A percentile compares a stretch with the other conserved stretches of the same genome.
phyloP scores from a whole-genome alignment of 92 coral and sea anemone species.

The Porites lobata region DNA sequence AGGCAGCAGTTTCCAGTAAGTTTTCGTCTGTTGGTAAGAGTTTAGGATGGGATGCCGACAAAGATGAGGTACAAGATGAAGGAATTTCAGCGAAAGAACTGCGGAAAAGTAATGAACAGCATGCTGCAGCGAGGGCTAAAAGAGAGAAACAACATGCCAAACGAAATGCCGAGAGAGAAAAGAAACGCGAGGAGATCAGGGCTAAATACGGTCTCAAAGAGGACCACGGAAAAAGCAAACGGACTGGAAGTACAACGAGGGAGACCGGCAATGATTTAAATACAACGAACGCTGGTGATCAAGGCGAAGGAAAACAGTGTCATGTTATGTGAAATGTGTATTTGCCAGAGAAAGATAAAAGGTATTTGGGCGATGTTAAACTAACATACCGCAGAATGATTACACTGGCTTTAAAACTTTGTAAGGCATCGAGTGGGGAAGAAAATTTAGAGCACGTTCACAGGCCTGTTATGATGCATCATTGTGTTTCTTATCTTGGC shows the following conservation, averaged over 20 bases:
- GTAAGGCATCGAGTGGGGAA: too few species aligned
- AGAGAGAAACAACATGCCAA: constrained; percentile 70
- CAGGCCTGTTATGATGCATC: too few species aligned
- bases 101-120: constrained; percentile 67
- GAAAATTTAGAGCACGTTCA: too few species aligned
- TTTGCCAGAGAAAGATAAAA: neutral
- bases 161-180: constrained; percentile 72
- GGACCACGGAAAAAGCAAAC: constrained; percentile 30
- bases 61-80: constrained; percentile 23
- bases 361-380: neutral
- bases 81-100: constrained; percentile 69
- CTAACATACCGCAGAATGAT: too few species aligned
- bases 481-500: too few species aligned
- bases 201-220: constrained; percentile 82
- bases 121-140: constrained; percentile 73
- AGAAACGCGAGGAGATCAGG: constrained; percentile 80
- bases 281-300: neutral
- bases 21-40: constrained; percentile 70
- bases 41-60: constrained; percentile 58
- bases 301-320: constrained; percentile 44
- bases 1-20: constrained; percentile 66
- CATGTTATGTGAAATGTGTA: constrained; percentile 22
- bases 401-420: too few species aligned
- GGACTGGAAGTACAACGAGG: constrained; percentile 15
- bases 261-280: neutral